Base-by-base conservation (phyloP, 2,888 invertebrate species). In the Conomelus anceps region DNA sequence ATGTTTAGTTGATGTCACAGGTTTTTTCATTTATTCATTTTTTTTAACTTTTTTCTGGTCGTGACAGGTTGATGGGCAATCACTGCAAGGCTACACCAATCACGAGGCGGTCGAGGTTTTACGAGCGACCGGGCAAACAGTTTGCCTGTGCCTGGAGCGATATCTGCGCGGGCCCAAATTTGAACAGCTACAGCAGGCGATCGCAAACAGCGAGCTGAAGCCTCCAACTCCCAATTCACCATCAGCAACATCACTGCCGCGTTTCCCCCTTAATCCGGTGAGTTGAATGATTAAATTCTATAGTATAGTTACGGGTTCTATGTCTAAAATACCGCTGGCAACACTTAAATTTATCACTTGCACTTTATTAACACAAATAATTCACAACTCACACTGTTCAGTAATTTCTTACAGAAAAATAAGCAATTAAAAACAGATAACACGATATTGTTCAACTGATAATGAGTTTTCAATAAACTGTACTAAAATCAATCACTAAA, bases 21-120 rank as follows among this genome's bases (percentile, higher is more conserved):
- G 23, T 29, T 3, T 87, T 87, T 90, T 88, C 88, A 23, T 90
- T 89, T 89, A 26, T 26, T 26, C 26, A 7, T 26, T 11, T 26
- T 26, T 26, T 26, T 13, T 3, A 13, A 17, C 6, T 9, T 20
- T n/a, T 6, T n/a, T 9, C 13, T 7, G 3, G 7, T 41, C 17
- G 41, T 13, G 3, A 3, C 91, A 95, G 95, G 95, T 97, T 89
- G 99, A 99, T 94, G 98, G 98, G 22, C 97, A 96, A 92, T 97
- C 98, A 22, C 94, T 99, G 90, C 98, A 99, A 93, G 99, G 99
- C 91, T 98, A 98, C 93, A 98, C 98, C 89, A 99, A 99, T 94
- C 98, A 99, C 93, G 97, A 99, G 92, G 99, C 99, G 0, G 99
- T 99, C 0, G 98, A 99, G 93, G 97, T 99, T 87, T 94, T 99